Conservation (phyloP, 1,140 invertebrate genomes). For the Lamellibrachia luymesi region DNA sequence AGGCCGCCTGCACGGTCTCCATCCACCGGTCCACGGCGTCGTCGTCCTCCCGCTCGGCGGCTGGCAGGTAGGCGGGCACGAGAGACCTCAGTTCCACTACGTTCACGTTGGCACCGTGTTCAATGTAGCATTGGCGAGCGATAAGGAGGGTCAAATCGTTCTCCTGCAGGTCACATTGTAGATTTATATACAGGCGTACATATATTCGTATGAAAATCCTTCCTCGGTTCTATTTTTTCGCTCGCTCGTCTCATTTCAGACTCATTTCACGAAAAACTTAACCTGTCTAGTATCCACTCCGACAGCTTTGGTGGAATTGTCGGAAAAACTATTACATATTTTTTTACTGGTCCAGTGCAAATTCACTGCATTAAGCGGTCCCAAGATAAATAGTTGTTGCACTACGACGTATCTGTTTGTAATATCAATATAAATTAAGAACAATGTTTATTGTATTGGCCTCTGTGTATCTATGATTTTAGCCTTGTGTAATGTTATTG, state of each 20-base stretch:
- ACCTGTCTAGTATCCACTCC: no score
- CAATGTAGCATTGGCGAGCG: constrained; percentile 19
- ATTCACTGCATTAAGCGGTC: background rate
- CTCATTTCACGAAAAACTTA: no score
- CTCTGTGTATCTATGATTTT: no score
- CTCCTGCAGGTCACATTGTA: constrained; percentile 12
- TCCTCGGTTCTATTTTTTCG: no score
- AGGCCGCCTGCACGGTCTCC: background rate
- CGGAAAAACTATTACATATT: background rate
- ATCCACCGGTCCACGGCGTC: background rate
- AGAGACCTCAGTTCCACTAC: constrained; percentile 1
- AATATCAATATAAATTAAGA: no score
- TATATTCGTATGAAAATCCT: no score
- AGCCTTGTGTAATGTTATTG: no score
- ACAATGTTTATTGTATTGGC: no score
- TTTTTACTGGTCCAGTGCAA: background rate
- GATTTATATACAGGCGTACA: background rate
- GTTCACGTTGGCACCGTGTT: constrained; percentile 3
- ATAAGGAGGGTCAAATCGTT: constrained; percentile 8
- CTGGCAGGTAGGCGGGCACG: constrained; percentile 19
- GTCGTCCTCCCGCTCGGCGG: background rate
- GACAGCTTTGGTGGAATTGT: no score
- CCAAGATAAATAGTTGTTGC: no score
- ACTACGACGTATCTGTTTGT: no score
- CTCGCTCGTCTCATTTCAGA: no score